phyloP scores from a whole-genome alignment of 1,140 invertebrate species.

The Zaprionus kolodkinae region DNA sequence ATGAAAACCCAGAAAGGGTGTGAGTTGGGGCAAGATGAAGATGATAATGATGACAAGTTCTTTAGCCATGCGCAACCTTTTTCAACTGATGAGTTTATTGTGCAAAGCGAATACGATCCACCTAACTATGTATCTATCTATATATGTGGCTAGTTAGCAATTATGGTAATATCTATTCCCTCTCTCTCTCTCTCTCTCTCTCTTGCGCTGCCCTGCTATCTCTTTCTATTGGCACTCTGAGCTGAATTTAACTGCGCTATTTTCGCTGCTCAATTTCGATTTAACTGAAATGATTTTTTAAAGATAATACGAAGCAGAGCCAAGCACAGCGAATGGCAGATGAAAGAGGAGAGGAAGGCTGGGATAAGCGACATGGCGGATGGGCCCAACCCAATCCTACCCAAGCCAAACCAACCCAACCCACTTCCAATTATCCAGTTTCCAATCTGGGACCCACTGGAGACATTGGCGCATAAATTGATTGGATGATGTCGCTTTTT shows the following conservation, averaged over 20 bases:
- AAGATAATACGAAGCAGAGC: constrained; percentile 75
- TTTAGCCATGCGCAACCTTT: constrained; percentile 30
- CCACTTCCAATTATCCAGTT: constrained; percentile 79
- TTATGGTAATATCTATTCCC: constrained; percentile 35
- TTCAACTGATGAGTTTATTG: constrained; percentile 53
- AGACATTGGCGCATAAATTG: constrained; percentile 81
- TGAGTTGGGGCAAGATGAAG: constrained; percentile 21
- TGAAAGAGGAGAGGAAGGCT: neutral
- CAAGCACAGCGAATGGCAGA: constrained; percentile 42
- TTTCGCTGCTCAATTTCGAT: constrained; percentile 71
- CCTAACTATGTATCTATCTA: constrained; percentile 5
- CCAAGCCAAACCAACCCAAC: neutral
- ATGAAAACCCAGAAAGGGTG: constrained; percentile 1
- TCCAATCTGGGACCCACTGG: constrained; percentile 71
- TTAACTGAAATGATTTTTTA: constrained; percentile 80
- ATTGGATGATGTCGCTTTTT: constrained; percentile 82
- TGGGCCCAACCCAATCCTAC: constrained; percentile 24
- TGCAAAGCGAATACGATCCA: constrained; percentile 17
- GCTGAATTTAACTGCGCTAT: constrained; percentile 33
- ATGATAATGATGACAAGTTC: constrained; percentile 52
- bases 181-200: neutral
- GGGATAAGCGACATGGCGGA: neutral
- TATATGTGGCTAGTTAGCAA: constrained; percentile 47
- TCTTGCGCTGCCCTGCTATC: neutral
- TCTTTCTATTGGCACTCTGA: constrained; percentile 5